Evolutionary conservation across 1,140 invertebrate species (phyloP).

Genomic region (Hydropsyche tenuis): DNA sequence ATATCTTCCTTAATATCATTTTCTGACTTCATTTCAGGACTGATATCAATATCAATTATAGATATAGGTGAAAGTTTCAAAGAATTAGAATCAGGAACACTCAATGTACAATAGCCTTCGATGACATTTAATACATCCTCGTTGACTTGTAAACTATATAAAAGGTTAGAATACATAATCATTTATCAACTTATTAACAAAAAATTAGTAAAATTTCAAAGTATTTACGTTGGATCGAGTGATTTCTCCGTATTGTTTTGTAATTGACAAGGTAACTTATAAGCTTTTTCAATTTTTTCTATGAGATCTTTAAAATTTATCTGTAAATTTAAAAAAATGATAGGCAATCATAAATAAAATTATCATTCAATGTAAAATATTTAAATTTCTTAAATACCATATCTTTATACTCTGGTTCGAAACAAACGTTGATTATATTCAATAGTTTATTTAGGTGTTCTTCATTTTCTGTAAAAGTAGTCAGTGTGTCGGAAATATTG

Average conservation of each 20-base stretch:
- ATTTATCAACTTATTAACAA: too few species aligned
- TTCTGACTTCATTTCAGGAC: too few species aligned
- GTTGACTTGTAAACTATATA: conserved; percentile 40
- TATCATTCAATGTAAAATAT: neutral
- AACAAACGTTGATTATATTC: conserved; percentile 52
- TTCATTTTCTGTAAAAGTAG: conserved; percentile 52
- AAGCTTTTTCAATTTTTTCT: neutral
- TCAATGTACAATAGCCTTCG: conserved; percentile 51
- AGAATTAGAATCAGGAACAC: conserved; percentile 20
- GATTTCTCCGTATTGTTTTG: too few species aligned
- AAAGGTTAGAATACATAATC: neutral
- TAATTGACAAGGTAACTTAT: neutral
- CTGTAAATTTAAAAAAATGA: neutral
- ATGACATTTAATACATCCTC: conserved; percentile 47
- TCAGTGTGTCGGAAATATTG: neutral
- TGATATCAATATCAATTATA: conserved; percentile 2
- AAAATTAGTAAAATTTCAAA: too few species aligned
- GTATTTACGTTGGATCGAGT: too few species aligned
- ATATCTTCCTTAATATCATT: too few species aligned
- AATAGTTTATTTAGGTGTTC: conserved; percentile 52
- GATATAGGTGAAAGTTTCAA: conserved; percentile 31
- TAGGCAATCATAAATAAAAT: neutral
- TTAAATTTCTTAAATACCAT: conserved; percentile 12
- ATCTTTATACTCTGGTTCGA: neutral
- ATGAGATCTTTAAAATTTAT: neutral